Conservation (phyloP, 2,888 invertebrate species). For the Pristionchus exspectatus region DNA sequence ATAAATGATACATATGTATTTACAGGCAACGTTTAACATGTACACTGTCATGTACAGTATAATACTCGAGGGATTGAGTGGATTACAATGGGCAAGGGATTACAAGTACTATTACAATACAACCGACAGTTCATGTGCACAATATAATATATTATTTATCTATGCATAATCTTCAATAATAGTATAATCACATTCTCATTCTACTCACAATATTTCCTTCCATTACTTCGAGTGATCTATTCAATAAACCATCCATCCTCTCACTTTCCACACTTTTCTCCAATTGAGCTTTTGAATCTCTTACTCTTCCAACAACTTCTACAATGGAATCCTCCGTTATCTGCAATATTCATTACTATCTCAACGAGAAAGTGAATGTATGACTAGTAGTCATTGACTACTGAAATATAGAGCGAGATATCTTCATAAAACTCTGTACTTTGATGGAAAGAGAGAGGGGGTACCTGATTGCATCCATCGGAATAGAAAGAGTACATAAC, state of each 20-base stretch:
- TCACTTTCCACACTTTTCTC: conserved; percentile 92
- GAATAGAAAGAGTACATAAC: conserved; percentile 91
- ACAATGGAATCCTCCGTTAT: conserved; percentile 84
- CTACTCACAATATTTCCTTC: conserved; percentile 18
- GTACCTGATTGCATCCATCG: conserved; percentile 87
- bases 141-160: not conserved
- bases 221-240: conserved; percentile 77
- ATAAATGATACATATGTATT: not conserved
- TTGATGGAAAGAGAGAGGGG: not conserved
- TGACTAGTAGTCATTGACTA: too few species aligned
- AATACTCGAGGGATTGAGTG: not conserved
- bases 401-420: too few species aligned
- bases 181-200: conserved; percentile 26
- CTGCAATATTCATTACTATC: conserved; percentile 80
- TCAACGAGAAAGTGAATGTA: too few species aligned
- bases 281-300: conserved; percentile 93
- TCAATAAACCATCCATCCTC: conserved; percentile 95
- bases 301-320: conserved; percentile 91
- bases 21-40: not conserved
- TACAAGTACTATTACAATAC: not conserved
- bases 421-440: too few species aligned
- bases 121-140: not conserved
- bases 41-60: not conserved
- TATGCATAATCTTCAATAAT: not conserved
- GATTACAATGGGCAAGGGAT: conserved; percentile 1